These are phyloP conservation scores for Thomomys bottae DNA, from an alignment of 2,113 vertebrate species.

Conservation along the genomic window DNA sequence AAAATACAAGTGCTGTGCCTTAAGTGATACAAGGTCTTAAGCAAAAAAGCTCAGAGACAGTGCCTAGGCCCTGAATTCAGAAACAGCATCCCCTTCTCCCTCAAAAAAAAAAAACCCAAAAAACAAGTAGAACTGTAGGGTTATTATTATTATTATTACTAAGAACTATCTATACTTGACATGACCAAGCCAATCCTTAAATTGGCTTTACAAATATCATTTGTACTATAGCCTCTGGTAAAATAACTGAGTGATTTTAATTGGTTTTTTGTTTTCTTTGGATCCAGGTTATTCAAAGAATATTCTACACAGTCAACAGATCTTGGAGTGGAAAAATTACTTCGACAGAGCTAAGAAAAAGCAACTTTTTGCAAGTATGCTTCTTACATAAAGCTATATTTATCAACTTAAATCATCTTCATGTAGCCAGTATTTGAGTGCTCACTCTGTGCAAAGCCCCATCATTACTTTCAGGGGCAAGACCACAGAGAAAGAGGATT, in stretches of 20 bases:
- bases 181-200: conserved; percentile 37
- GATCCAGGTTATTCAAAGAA: conserved; percentile 97
- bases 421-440: conserved; percentile 41
- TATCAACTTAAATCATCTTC: not conserved
- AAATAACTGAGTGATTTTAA: conserved; percentile 39
- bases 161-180: conserved; percentile 38
- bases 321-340: conserved; percentile 98
- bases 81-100: no score
- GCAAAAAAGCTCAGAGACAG: no score
- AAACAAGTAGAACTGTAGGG: not conserved
- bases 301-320: conserved; percentile 98
- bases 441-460: conserved; percentile 26
- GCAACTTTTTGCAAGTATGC: conserved; percentile 97
- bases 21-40: no score
- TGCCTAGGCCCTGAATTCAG: no score
- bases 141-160: not conserved
- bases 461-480: not conserved
- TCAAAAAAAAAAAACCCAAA: no score
- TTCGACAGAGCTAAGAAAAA: conserved; percentile 95
- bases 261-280: conserved; percentile 72
- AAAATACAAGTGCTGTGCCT: no score
- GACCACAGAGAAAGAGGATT: not conserved
- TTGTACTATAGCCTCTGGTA: conserved; percentile 29
- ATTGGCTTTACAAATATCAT: conserved; percentile 29
- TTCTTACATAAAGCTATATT: conserved; percentile 42